These are phyloP conservation scores for Champsocephalus gunnari DNA, from an alignment of 2,797 vertebrate species.

Conservation along the genomic window DNA sequence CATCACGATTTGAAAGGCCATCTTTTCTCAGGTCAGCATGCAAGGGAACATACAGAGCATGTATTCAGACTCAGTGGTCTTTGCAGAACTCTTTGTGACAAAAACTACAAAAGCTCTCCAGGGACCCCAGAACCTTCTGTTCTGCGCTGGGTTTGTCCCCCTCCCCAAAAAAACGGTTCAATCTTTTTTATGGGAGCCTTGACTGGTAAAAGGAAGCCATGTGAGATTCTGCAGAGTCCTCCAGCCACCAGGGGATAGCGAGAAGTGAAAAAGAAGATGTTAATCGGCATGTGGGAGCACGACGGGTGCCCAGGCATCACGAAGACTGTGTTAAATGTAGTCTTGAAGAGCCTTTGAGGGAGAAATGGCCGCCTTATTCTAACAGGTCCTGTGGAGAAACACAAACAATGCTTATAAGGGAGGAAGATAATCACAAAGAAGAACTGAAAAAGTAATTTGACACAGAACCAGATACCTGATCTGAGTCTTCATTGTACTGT, in stretches of 20 bases:
- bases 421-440: neutral
- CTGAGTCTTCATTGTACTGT: slow-evolving; percentile 93
- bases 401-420: slow-evolving; percentile 25
- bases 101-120: slow-evolving; percentile 61
- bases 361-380: slow-evolving; percentile 67
- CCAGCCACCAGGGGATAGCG: slow-evolving; percentile 55
- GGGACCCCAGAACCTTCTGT: slow-evolving; percentile 42
- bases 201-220: slow-evolving; percentile 46
- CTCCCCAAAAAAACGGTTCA: slow-evolving; percentile 20
- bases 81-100: slow-evolving; percentile 61
- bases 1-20: slow-evolving; percentile 24
- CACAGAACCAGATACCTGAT: slow-evolving; percentile 85
- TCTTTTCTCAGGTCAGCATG: slow-evolving; percentile 45
- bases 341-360: slow-evolving; percentile 40
- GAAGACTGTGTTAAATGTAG: slow-evolving; percentile 47
- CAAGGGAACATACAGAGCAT: slow-evolving; percentile 48
- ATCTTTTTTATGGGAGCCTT: slow-evolving; percentile 34
- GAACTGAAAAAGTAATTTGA: neutral
- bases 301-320: slow-evolving; percentile 50
- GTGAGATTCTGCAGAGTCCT: slow-evolving; percentile 49
- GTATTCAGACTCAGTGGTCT: slow-evolving; percentile 57
- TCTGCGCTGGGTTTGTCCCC: slow-evolving; percentile 25
- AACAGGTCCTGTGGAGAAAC: slow-evolving; percentile 80
- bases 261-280: slow-evolving; percentile 65
- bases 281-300: slow-evolving; percentile 62